phyloP scores from a whole-genome alignment of 2,888 invertebrate genomes.

The Euzetes globulus region DNA sequence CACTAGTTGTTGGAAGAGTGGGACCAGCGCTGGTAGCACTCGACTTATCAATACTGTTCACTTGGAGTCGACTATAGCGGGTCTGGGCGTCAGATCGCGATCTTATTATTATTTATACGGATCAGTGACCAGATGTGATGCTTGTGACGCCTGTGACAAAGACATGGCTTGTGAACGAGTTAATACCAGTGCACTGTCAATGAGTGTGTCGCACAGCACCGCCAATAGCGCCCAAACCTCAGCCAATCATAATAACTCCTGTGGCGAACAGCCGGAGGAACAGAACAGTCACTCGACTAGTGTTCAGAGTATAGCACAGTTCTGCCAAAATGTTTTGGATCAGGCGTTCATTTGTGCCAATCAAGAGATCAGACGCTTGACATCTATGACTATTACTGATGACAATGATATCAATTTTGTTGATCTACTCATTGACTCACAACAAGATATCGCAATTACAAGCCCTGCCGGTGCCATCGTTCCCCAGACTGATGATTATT shows the following conservation, averaged over 20 bases:
- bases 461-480: not conserved
- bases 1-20: not conserved
- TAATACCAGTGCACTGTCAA: not conserved
- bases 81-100: not conserved
- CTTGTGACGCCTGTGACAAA: constrained; percentile 13
- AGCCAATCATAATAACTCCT: not conserved
- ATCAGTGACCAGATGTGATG: constrained; percentile 15
- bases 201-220: not conserved
- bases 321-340: not conserved
- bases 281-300: too few species aligned
- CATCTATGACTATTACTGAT: not conserved
- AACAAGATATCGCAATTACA: not conserved
- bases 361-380: not conserved
- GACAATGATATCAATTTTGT: not conserved
- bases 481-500: not conserved
- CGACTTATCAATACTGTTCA: not conserved
- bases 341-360: not conserved
- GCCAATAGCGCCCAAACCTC: not conserved
- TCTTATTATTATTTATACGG: constrained; percentile 26
- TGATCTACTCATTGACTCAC: not conserved
- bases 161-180: constrained; percentile 15
- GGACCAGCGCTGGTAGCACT: not conserved
- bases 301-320: not conserved
- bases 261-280: too few species aligned
- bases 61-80: not conserved